Evolutionary conservation across 2,888 invertebrate species (phyloP).

Genomic region (Yponomeuta plumbellus): DNA sequence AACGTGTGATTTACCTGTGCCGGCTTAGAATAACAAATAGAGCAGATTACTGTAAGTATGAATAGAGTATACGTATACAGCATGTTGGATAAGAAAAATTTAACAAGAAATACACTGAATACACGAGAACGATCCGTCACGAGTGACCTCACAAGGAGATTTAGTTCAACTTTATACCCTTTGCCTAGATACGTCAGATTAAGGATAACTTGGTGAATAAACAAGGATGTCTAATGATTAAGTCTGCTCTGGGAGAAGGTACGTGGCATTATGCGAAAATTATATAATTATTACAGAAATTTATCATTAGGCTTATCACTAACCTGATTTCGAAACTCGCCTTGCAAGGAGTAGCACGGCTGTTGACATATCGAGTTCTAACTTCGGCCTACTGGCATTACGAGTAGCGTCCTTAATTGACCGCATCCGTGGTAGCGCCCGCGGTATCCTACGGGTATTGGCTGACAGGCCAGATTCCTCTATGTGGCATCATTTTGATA

Average conservation of each 20-base stretch:
- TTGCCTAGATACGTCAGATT: constrained; percentile 14
- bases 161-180: constrained; percentile 13
- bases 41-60: neutral
- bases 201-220: constrained; percentile 14
- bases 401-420: too few species aligned
- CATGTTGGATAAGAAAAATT: neutral
- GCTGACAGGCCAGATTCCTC: too few species aligned
- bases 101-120: neutral
- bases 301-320: too few species aligned
- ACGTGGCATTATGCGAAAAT: too few species aligned
- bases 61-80: neutral
- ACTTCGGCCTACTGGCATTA: too few species aligned
- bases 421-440: too few species aligned
- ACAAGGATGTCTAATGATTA: neutral
- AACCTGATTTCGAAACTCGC: too few species aligned
- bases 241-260: neutral
- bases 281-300: too few species aligned
- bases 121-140: neutral
- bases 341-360: too few species aligned
- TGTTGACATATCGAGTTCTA: too few species aligned
- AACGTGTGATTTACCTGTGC: constrained; percentile 14
- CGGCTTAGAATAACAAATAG: constrained; percentile 10
- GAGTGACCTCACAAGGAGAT: constrained; percentile 8
- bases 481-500: too few species aligned
- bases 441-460: too few species aligned